Conservation (phyloP, 1,140 invertebrate genomes). For the Linepithema humile region DNA sequence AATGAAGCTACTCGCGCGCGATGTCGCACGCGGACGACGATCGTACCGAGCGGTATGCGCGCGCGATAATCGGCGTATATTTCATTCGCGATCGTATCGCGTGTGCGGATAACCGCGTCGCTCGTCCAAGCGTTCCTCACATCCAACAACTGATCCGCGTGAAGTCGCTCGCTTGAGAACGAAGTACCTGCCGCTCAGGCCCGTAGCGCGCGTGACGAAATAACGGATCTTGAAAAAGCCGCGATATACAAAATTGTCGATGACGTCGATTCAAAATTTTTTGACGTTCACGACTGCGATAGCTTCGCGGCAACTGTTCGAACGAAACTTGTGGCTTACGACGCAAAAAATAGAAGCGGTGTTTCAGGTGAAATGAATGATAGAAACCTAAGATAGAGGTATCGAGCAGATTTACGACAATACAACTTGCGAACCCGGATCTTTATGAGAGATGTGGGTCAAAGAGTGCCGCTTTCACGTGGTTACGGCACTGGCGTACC, state of each 20-base stretch:
- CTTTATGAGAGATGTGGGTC: conserved; percentile 56
- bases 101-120: background rate
- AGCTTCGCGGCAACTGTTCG: no score
- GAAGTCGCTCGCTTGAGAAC: conserved; percentile 61
- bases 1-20: background rate
- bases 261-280: no score
- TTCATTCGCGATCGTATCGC: background rate
- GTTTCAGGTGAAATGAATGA: background rate
- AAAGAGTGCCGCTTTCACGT: conserved; percentile 16
- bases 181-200: conserved; percentile 41
- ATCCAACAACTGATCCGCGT: background rate
- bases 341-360: no score
- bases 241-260: no score
- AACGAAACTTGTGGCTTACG: no score
- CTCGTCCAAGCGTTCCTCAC: no score
- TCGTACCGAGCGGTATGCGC: background rate
- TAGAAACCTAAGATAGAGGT: no score
- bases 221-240: background rate
- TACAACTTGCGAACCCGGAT: background rate
- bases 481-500: conserved; percentile 58
- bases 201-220: conserved; percentile 10
- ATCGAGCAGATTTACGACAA: background rate
- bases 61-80: conserved; percentile 34
- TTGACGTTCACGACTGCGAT: no score
- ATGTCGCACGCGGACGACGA: background rate